phyloP scores from a whole-genome alignment of 2,797 vertebrate genomes.

The Pipistrellus nathusii region DNA sequence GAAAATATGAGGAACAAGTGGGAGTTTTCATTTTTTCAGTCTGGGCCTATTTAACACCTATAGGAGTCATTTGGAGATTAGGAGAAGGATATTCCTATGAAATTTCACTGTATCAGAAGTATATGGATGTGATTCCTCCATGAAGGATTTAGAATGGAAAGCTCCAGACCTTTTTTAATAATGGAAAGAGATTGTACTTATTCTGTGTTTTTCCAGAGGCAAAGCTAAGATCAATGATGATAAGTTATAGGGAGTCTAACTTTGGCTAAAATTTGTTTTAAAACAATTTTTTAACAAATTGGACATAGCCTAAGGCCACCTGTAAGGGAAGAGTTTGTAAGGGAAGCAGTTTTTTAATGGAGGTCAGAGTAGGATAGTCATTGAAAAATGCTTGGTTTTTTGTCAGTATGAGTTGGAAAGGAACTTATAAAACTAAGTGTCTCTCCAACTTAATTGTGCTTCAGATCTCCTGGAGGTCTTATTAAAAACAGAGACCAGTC shows the following conservation, averaged over 20 bases:
- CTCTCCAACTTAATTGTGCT: not conserved
- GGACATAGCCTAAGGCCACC: not conserved
- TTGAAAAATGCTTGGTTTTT: not conserved
- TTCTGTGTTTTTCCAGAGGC: conserved; percentile 64
- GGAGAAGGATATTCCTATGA: not conserved
- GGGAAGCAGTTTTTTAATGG: too few species aligned
- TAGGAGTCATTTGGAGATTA: not conserved
- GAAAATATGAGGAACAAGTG: not conserved
- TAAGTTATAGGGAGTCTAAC: conserved; percentile 45
- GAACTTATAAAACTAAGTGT: conserved; percentile 22
- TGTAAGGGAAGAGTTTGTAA: too few species aligned
- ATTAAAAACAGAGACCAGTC: not conserved
- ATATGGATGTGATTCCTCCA: not conserved
- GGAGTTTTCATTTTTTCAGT: not conserved
- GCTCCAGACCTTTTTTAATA: conserved; percentile 52
- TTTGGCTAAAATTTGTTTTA: conserved; percentile 38
- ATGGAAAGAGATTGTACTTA: conserved; percentile 56
- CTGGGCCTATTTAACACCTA: not conserved
- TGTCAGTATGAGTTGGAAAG: conserved; percentile 5
- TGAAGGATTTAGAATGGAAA: conserved; percentile 38
- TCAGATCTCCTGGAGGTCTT: conserved; percentile 13
- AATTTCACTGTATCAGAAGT: conserved; percentile 40
- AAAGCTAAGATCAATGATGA: conserved; percentile 67
- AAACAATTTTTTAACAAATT: conserved; percentile 38
- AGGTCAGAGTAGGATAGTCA: too few species aligned